Base-by-base conservation (phyloP, 2,888 invertebrate species). In the Fragum whitleyi region DNA sequence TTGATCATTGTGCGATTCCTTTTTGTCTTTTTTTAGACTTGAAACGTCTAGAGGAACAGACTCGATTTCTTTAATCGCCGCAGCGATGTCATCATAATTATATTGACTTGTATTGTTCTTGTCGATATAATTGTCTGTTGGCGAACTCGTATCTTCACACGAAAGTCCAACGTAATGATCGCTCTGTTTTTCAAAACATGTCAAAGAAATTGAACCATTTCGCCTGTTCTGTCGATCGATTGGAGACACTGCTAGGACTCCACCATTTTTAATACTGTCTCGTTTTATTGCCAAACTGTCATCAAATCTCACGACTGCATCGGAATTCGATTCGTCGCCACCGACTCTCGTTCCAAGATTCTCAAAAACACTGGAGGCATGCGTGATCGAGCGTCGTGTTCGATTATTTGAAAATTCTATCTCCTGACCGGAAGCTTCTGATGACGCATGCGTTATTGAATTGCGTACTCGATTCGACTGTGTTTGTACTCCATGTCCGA, bases 381-480 rank as follows among this genome's bases (percentile, higher is more conserved):
- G 47, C 47, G 47, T 47, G 47, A 47, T 47, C 5, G 47, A 47
- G 47, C 23, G 23, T 23, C 57, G 26, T 23, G 57, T 57, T 57
- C 57, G 21, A 57, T 57, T 26, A 57, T 9, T 57, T 19, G 23
- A 23, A 5, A 14, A 57, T 21, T 57, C 57, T 5, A 11, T 23
- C n/a, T 57, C 21, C 11, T 2, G 23, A 57, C 3, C 11, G 11
- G 57, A 57, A 57, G 57, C 11, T 23, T 57, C 65, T 7, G 42
- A 42, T 42, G 65, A 42, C 21, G 42, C 65, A 42, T 42, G 65
- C 65, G 65, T 42, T 0, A 65, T 42, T 14, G 65, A 65, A 16
- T 9, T 21, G 23, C 42, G 42, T 42, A 42, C 36, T 39, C 65
- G 65, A 65, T 65, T 65, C 7, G 42, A 2, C 28, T 21, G 39